These are phyloP conservation scores for Hipparchia sbordonii DNA, from an alignment of 2,888 invertebrate species.

Conservation along the genomic window DNA sequence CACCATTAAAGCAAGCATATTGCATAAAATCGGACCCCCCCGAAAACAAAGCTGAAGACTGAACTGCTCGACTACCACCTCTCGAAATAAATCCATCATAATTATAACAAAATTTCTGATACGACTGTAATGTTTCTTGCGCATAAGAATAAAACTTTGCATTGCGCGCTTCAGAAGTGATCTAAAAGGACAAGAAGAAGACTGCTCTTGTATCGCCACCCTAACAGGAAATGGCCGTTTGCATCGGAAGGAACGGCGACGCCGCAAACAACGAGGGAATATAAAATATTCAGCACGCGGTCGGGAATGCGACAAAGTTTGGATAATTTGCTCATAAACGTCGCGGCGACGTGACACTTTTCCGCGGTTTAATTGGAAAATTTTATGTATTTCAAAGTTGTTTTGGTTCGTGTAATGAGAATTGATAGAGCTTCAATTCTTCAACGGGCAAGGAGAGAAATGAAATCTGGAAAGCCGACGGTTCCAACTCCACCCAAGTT, in stretches of 20 bases:
- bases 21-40: no score
- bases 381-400: slow-evolving; percentile 3
- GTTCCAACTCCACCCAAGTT: no score
- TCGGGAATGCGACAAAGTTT: slow-evolving; percentile 31
- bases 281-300: slow-evolving; percentile 34
- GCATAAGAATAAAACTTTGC: no score
- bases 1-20: no score
- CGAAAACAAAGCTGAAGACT: no score
- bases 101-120: no score
- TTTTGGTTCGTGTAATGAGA: background rate
- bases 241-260: slow-evolving; percentile 23
- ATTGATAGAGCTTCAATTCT: no score
- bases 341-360: slow-evolving; percentile 24
- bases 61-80: no score
- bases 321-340: slow-evolving; percentile 31
- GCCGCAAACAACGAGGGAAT: slow-evolving; percentile 29
- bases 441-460: no score
- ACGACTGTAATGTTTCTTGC: no score
- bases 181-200: background rate
- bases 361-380: slow-evolving; percentile 14
- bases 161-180: background rate
- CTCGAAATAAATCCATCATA: no score
- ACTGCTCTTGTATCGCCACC: background rate
- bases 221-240: slow-evolving; percentile 34
- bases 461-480: no score